phyloP scores from a whole-genome alignment of 2,797 vertebrate genomes.

The Clamator glandarius region DNA sequence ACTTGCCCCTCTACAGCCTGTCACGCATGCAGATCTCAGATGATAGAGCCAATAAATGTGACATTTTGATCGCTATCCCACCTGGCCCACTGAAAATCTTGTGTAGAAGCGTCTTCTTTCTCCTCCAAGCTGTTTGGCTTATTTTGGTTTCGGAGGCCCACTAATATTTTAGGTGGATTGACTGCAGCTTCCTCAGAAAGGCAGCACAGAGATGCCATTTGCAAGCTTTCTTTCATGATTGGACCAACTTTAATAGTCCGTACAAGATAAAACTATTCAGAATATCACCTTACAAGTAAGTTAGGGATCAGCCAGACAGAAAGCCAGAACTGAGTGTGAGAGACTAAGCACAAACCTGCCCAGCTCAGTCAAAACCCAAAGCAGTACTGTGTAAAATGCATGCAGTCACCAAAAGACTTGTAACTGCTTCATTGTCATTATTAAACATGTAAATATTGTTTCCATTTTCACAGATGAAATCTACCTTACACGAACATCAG shows the following conservation, averaged over 20 bases:
- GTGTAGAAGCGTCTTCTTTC: background rate
- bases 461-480: background rate
- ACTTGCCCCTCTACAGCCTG: background rate
- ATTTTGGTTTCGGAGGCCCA: background rate
- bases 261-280: background rate
- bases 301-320: background rate
- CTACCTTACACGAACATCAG: background rate
- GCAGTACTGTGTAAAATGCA: background rate
- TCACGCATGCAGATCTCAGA: fast-evolving
- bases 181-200: background rate
- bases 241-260: fast-evolving
- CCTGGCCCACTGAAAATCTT: background rate
- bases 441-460: background rate
- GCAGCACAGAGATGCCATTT: background rate
- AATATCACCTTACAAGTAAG: background rate
- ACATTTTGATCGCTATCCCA: background rate
- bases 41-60: background rate
- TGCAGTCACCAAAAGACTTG: background rate
- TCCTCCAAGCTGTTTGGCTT: background rate
- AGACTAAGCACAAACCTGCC: background rate
- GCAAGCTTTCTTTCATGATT: background rate
- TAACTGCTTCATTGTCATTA: background rate
- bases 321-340: background rate
- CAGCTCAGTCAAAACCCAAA: background rate
- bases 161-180: background rate